Evolutionary conservation across 2,113 vertebrate species (phyloP).

Genomic region (Oncorhynchus tshawytscha): DNA sequence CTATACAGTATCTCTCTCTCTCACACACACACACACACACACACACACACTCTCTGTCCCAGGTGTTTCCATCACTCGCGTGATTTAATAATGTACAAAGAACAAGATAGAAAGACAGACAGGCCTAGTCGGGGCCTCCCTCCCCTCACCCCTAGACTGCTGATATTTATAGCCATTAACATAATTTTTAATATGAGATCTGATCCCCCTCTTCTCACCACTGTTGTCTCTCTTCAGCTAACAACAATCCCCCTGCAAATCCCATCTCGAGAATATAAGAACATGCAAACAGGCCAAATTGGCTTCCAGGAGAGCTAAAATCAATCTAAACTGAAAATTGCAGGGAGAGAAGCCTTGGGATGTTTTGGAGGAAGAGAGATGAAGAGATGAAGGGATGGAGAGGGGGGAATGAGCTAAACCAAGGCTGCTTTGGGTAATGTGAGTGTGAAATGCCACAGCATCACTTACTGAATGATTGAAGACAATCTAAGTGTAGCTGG

Average conservation of each 20-base stretch:
- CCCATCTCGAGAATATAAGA: conserved; percentile 69
- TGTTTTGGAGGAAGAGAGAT: conserved; percentile 42
- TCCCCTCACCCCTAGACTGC: conserved; percentile 55
- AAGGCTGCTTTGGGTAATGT: conserved; percentile 58
- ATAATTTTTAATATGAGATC: conserved; percentile 66
- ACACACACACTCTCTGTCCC: conserved; percentile 29
- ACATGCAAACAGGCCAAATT: conserved; percentile 69
- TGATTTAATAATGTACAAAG: conserved; percentile 59
- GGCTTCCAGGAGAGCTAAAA: conserved; percentile 73
- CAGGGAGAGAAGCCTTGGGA: conserved; percentile 57
- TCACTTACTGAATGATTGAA: conserved; percentile 71
- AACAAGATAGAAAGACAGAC: conserved; percentile 38
- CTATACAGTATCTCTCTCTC: not conserved
- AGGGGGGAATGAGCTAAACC: conserved; percentile 20
- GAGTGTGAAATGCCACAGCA: conserved; percentile 57
- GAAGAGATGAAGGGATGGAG: not conserved
- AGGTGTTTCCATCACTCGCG: conserved; percentile 43
- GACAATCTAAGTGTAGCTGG: conserved; percentile 47
- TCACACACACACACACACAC: not conserved
- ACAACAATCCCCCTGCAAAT: conserved; percentile 62
- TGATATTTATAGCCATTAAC: conserved; percentile 56
- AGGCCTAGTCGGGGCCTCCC: conserved; percentile 36
- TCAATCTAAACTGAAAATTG: conserved; percentile 68
- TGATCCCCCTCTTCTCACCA: conserved; percentile 53
- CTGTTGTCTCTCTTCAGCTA: conserved; percentile 49